These are phyloP conservation scores for Colossoma macropomum DNA, from an alignment of 2,113 vertebrate genomes.

Conservation along the genomic window DNA sequence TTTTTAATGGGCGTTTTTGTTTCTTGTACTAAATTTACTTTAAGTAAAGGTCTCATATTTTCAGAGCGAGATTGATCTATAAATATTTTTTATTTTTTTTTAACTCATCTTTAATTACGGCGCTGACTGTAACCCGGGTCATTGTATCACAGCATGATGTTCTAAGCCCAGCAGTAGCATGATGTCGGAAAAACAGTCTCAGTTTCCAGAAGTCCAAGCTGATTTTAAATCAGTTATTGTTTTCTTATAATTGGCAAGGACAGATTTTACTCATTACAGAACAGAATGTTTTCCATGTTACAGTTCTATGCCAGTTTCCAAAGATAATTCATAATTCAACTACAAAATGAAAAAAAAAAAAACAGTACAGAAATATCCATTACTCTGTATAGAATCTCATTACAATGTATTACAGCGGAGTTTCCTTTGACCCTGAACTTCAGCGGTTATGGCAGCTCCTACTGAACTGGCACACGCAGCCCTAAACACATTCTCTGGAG, in stretches of 20 bases:
- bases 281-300: conserved; percentile 11
- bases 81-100: too few species aligned
- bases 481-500: conserved; percentile 52
- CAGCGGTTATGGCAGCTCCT: conserved; percentile 43
- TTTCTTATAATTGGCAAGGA: not conserved
- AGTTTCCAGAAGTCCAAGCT: not conserved
- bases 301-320: not conserved
- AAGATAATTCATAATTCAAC: not conserved
- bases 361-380: conserved; percentile 23
- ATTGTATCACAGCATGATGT: not conserved
- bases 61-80: too few species aligned
- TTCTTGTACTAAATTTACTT: too few species aligned
- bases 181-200: not conserved
- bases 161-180: not conserved
- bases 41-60: too few species aligned
- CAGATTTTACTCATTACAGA: not conserved
- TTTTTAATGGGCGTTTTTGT: too few species aligned
- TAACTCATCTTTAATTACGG: too few species aligned
- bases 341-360: not conserved
- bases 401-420: conserved; percentile 26
- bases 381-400: conserved; percentile 31
- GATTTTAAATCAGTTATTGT: not conserved
- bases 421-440: conserved; percentile 40
- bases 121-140: too few species aligned
- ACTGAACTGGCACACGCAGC: conserved; percentile 48